Evolutionary conservation across 2,797 vertebrate genomes (phyloP), one percentile per base, ranked within the genome.

Genomic region (Macroramphosus scolopax): DNA sequence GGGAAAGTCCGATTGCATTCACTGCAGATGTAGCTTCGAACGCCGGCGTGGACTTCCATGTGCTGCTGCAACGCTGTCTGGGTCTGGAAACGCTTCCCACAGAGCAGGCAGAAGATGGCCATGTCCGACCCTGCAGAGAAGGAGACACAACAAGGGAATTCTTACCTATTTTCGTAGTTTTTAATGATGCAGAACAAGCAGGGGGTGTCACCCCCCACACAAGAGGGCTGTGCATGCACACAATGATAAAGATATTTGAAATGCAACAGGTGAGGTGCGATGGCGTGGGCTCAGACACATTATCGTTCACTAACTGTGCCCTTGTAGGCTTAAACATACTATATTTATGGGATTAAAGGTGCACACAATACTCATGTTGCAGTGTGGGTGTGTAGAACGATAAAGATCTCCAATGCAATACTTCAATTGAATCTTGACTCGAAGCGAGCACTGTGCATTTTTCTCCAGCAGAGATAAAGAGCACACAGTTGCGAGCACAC

Each of bases 1-100:
- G 95, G 95, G 79, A 97, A 97, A 37, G 94, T 96, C 78, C 94
- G 90, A 89, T 96, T 94, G 87, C 95, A 97, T 74, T 96, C 94
- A 0, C 94, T 95, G 90, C 95, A 97, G 71, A 93, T 94, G 87
- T 97, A 97, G 87, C 94, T 96, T 63, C 94, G 92, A 29, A 95
- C 94, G 3, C 94, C 94, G 0, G 95, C 95, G 8, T 97, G 95
- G 68, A 95, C 93, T 58, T 96, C 94, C 93, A 96, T 97, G 92
- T 97, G 95, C 87, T 96, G 93, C 89, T 96, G 94, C 76, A 97
- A 75, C 0, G 93, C 93, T 0, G 92, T 90, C 88, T 96, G 95
- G 0, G 93, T 93, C 89, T 95, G 94, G 87, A 97, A 96, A 10
- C 95, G 92, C 75, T 95, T 98, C 46, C 95, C 94, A 0, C 95